These are phyloP conservation scores for Gambusia affinis DNA, from an alignment of 2,113 vertebrate species.

Conservation along the genomic window DNA sequence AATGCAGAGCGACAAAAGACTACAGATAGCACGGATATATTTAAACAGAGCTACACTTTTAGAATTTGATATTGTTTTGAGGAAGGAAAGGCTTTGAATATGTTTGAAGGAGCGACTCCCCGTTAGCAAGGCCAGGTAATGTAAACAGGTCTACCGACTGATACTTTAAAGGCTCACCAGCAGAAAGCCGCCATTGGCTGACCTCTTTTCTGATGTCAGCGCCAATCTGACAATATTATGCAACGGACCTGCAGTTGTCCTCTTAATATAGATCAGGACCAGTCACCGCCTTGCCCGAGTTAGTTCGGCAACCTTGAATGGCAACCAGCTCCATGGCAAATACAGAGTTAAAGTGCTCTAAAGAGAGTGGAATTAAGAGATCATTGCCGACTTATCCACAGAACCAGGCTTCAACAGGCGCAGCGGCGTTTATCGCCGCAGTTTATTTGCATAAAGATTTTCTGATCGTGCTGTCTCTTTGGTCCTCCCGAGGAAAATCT, in stretches of 20 bases:
- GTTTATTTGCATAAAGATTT: conserved; percentile 24
- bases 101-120: neutral
- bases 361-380: conserved; percentile 26
- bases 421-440: conserved; percentile 6
- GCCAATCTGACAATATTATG: conserved; percentile 23
- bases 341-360: conserved; percentile 31
- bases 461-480: neutral
- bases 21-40: too few species aligned
- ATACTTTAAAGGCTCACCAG: neutral
- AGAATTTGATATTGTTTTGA: neutral
- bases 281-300: conserved; percentile 15
- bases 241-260: conserved; percentile 25
- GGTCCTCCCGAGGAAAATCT: neutral
- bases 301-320: conserved; percentile 14
- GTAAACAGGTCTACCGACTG: conserved; percentile 5
- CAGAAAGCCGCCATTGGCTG: conserved; percentile 5
- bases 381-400: conserved; percentile 7
- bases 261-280: conserved; percentile 33
- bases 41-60: neutral
- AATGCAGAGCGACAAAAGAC: neutral
- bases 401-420: conserved; percentile 15
- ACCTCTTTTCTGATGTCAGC: conserved; percentile 4
- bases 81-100: neutral
- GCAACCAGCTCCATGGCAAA: conserved; percentile 20
- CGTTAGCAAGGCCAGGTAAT: neutral